Base-by-base conservation (phyloP, 2,888 invertebrate species). In the Torymus aiolomorphi region DNA sequence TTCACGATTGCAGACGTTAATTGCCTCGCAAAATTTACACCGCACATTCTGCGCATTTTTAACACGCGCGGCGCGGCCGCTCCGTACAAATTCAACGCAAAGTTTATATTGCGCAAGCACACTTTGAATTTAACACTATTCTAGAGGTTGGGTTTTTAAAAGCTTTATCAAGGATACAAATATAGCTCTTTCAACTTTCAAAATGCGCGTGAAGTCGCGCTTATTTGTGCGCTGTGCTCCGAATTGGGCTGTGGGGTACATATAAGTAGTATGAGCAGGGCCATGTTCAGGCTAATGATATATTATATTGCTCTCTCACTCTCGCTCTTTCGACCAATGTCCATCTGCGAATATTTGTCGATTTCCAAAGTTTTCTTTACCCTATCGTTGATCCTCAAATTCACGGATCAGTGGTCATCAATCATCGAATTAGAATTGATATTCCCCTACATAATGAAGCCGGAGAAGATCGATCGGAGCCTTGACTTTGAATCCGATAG, bases 231-330 rank as follows among this genome's bases (percentile, higher is more conserved):
- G 8, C 42, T 42, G 42, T 42, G 42, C 8, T 42, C 42, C 42
- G 5, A 42, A 5, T 42, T 0, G 8, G 42, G 42, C 42, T 20
- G 20, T 20, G 20, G 20, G 20, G 20, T 20, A 20, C 20, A 10
- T 10, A 42, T 24, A 72, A 70, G 66, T 72, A 67, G 61, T 72
- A 13, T 54, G 18, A 67, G 76, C 51, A 56, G 62, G 59, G 52
- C 31, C 66, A 49, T 76, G 75, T 72, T 74, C 77, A 65, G 69
- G 56, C 80, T 78, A 61, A 80, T 73, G 71, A 70, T 69, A 66
- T 69, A 81, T 80, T 80, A 72, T 75, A 73, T 74, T 54, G 71
- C 62, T 42, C 65, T 42, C 73, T 65, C 51, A 54, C 76, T 24
- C 20, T 10, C 12, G n/a, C 18, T 14, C 24, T 12, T 14, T 62